These are phyloP conservation scores for Xestia ashworthii DNA, from an alignment of 2,888 invertebrate species.

Conservation along the genomic window DNA sequence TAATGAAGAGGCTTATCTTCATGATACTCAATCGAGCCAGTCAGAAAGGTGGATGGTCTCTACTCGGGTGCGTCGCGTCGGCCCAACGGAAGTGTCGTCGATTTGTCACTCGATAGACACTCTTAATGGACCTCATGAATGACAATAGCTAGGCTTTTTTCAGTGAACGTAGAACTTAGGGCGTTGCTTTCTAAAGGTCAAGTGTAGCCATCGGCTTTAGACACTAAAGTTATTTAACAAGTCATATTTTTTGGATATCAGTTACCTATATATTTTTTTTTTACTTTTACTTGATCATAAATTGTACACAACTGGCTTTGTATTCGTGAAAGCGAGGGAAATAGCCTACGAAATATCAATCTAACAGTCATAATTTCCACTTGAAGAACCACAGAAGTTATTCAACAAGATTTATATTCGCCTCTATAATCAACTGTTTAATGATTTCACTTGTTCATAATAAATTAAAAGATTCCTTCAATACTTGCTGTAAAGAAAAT, in stretches of 20 bases:
- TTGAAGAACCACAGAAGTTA: slow-evolving; percentile 21
- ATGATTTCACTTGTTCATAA: slow-evolving; percentile 26
- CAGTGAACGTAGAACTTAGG: background rate
- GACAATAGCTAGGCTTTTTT: background rate
- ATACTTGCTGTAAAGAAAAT: slow-evolving; percentile 31
- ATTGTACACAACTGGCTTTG: background rate
- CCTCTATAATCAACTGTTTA: slow-evolving; percentile 14
- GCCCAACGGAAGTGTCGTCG: slow-evolving; percentile 23
- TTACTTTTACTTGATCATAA: background rate
- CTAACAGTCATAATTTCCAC: slow-evolving; percentile 28
- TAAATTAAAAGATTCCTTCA: slow-evolving; percentile 21
- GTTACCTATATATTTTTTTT: background rate
- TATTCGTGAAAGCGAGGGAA: background rate
- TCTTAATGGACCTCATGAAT: slow-evolving; percentile 5
- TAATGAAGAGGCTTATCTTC: background rate
- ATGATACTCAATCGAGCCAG: background rate
- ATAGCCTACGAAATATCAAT: background rate
- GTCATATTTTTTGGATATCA: background rate
- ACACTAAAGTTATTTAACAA: background rate
- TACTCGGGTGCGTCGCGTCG: background rate
- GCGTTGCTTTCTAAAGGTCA: background rate
- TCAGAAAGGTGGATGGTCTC: background rate
- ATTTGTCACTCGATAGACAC: slow-evolving; percentile 28
- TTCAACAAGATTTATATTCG: slow-evolving; percentile 22
- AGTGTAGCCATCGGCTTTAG: background rate